Base-by-base conservation (phyloP, 2,888 invertebrate genomes). In the Brachyptera risi region DNA sequence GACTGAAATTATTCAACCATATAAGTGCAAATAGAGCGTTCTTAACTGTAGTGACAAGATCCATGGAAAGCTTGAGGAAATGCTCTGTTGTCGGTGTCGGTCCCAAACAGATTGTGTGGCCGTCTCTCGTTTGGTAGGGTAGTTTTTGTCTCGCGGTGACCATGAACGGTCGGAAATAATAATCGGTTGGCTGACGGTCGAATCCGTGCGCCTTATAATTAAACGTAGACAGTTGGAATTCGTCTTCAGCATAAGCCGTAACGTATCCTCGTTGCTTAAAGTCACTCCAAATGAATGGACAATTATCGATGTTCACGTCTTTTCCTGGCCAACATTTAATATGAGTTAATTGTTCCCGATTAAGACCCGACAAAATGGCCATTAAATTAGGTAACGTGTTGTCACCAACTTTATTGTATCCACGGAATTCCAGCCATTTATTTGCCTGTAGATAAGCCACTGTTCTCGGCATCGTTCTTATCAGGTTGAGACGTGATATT, bases 331-430 rank as follows among this genome's bases (percentile, higher is more conserved):
- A 70, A 59, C 72, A 72, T 2, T 63, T 13, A 19, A 66, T 66
- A 15, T 67, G 62, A 7, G 31, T 54, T 21, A 68, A 26, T 3
- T 65, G 57, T 17, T 67, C 64, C 63, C 67, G 72, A 63, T 77
- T 82, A 65, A 81, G 78, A 1, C 94, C 95, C 0, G 88, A 85
- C 13, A 90, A 77, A 47, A 89, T 79, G 0, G 93, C 91, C 82
- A 93, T 87, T 56, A 96, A 75, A 74, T 96, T 96, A 0, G 95
- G 92, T 71, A 90, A 92, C 0, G 94, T 95, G 70, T 95, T 95
- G 70, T 94, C 94, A 5, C 85, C 92, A 15, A 80, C 75, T 69
- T 79, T 80, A 61, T 73, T 76, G 73, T 90, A 92, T 1, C 90
- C 93, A 67, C 84, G 80, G 72, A 88, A 79, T 63, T 85, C 84